Evolutionary conservation across 2,113 vertebrate species (phyloP).

Genomic region (Tetrax tetrax): DNA sequence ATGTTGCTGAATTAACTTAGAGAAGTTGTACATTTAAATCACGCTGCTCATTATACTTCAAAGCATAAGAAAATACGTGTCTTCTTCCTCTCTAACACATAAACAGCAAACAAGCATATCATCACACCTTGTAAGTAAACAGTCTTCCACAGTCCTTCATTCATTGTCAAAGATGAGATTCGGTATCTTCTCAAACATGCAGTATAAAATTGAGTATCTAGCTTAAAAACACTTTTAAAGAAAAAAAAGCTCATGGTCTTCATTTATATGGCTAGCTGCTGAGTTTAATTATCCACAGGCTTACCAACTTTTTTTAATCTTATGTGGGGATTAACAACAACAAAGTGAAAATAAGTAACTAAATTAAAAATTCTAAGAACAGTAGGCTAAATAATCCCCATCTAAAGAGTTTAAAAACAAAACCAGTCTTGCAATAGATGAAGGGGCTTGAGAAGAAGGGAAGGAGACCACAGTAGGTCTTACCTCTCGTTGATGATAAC

Average conservation of each 20-base stretch:
- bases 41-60: not conserved
- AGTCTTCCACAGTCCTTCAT: not conserved
- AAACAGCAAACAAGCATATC: not conserved
- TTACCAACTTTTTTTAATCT: not conserved
- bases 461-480: not conserved
- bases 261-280: not conserved
- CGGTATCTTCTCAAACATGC: not conserved
- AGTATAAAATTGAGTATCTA: not conserved
- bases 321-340: not conserved
- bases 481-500: not conserved
- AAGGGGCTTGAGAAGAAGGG: not conserved
- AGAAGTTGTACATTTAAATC: not conserved
- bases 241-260: not conserved
- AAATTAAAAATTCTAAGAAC: not conserved
- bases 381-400: not conserved
- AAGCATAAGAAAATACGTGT: not conserved
- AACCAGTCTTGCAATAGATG: not conserved
- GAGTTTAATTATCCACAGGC: not conserved
- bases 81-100: not conserved
- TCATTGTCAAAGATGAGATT: not conserved
- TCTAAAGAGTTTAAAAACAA: not conserved
- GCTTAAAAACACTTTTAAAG: not conserved
- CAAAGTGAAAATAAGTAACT: not conserved
- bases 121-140: not conserved
- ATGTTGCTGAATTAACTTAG: not conserved